Percentiles rank a stretch among this genome's conserved stretches.
phyloP scores from a whole-genome alignment of 2,888 invertebrate genomes.

The Cordylochernes scorpioides region DNA sequence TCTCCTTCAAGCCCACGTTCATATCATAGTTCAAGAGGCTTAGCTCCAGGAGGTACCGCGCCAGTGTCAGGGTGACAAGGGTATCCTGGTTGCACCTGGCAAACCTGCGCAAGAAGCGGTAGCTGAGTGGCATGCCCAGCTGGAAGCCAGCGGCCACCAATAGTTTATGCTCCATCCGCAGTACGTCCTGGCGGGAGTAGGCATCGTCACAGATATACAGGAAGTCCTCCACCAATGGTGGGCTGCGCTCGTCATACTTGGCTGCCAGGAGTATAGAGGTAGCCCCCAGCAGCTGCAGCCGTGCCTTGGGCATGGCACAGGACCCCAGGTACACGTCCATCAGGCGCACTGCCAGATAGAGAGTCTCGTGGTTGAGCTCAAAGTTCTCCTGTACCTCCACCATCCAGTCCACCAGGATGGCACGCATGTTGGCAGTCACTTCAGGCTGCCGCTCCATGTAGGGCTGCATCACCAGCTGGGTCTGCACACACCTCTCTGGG shows the following conservation, averaged over 20 bases:
- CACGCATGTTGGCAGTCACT: slow-evolving; percentile 61
- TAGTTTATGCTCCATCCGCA: slow-evolving; percentile 66
- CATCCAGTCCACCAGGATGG: slow-evolving; percentile 92
- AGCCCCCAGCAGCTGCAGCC: slow-evolving; percentile 69
- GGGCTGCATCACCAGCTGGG: too few relatives aligned
- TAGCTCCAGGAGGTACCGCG: slow-evolving; percentile 74
- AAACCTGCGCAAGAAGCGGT: slow-evolving; percentile 78
- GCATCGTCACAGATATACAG: slow-evolving; percentile 89
- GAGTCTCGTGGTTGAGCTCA: slow-evolving; percentile 89
- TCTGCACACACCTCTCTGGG: too few relatives aligned
- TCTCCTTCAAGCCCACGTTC: slow-evolving; percentile 47
- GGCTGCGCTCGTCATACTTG: slow-evolving; percentile 84
- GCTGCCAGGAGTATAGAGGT: slow-evolving; percentile 74
- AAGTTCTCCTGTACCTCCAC: slow-evolving; percentile 92
- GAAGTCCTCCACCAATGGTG: slow-evolving; percentile 80
- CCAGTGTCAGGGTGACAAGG: slow-evolving; percentile 71
- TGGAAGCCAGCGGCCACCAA: slow-evolving; percentile 60
- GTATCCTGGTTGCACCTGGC: too few relatives aligned
- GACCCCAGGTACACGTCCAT: slow-evolving; percentile 60
- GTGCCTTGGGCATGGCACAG: slow-evolving; percentile 41
- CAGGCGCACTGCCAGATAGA: slow-evolving; percentile 83
- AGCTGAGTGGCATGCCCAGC: slow-evolving; percentile 83
- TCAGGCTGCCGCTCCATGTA: slow-evolving; percentile 54
- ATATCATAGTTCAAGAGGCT: slow-evolving; percentile 72
- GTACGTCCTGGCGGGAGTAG: slow-evolving; percentile 52